A percentile compares a stretch with the other conserved stretches of the same genome.
Evolutionary conservation across 2,797 vertebrate genomes (phyloP).

Genomic region (Buceros bicornis): DNA sequence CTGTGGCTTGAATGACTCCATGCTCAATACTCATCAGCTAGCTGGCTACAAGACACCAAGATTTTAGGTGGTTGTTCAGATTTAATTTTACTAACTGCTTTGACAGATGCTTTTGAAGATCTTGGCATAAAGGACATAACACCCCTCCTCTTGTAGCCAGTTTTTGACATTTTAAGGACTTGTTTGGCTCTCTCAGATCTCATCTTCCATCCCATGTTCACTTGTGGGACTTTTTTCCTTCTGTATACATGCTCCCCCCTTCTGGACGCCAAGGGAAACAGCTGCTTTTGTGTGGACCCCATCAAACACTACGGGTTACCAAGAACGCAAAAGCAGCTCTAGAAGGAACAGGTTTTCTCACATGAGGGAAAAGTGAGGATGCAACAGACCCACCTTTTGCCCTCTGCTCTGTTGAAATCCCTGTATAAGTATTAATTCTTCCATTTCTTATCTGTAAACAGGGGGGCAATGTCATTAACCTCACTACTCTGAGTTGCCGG

Average conservation of each 20-base stretch:
- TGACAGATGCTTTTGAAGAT: neutral
- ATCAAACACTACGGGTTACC: fast-evolving
- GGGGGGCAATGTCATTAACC: neutral
- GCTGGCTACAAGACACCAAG: neutral
- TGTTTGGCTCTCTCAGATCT: neutral
- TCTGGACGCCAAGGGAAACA: neutral
- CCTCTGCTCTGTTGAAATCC: neutral
- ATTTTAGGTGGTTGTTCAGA: neutral
- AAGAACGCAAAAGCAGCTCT: neutral
- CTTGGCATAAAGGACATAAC: neutral
- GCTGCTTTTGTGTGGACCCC: neutral
- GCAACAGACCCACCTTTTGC: neutral
- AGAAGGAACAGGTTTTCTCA: neutral
- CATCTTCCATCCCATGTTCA: neutral
- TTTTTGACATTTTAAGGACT: neutral
- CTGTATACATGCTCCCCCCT: neutral
- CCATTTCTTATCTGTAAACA: neutral
- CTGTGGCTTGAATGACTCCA: neutral
- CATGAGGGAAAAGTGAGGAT: neutral
- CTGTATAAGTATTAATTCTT: neutral
- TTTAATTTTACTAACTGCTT: neutral
- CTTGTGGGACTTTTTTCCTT: neutral
- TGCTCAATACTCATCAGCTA: neutral
- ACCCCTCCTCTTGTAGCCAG: fast-evolving
- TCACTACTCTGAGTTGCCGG: neutral